Base-by-base conservation (phyloP, 2,888 invertebrate genomes). In the Plebejus melissa region DNA sequence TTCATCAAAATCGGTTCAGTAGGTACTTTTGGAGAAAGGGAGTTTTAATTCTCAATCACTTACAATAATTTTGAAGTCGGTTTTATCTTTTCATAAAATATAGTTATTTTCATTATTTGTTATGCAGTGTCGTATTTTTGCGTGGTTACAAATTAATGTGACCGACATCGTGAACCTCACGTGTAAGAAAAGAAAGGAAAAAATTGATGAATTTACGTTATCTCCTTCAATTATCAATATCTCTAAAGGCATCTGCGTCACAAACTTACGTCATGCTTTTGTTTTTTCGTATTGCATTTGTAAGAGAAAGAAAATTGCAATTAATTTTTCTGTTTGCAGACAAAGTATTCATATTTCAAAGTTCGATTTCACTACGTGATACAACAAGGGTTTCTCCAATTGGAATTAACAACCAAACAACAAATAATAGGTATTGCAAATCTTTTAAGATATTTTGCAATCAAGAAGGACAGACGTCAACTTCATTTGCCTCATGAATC, bases 241-340 rank as follows among this genome's bases (percentile, higher is more conserved):
- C 13, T 71, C 9, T 71, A 71, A 71, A 71, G 16, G 22, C 46
- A 71, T 13, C 32, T 54, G 72, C 50, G 54, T 41, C 41, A 41
- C 65, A 13, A 65, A 32, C 32, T 36, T 70, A n/a, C 41, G 70
- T 41, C 38, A 70, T 70, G 16, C 69, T 13, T 70, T 70, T 41
- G 41, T 70, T 36, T 65, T 54, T 65, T 32, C 32, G 4, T 32
- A 65, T 32, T 32, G 28, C 32, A 32, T 28, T 32, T 11, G 13
- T 65, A 65, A 32, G 32, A 65, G 65, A 65, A 65, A 65, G 11
- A 9, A 65, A 65, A 65, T 13, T 22, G 7, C 22, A 22, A 22
- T 58, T n/a, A 1, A 58, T 60, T 28, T 60, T 32, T 32, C 32
- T 60, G 22, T 58, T 58, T 60, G n/a, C 57, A 58, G 16, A n/a